A percentile compares a stretch with the other conserved stretches of the same genome.
Evolutionary conservation across 2,888 invertebrate genomes (phyloP).

Genomic region (Agrotis clavis): DNA sequence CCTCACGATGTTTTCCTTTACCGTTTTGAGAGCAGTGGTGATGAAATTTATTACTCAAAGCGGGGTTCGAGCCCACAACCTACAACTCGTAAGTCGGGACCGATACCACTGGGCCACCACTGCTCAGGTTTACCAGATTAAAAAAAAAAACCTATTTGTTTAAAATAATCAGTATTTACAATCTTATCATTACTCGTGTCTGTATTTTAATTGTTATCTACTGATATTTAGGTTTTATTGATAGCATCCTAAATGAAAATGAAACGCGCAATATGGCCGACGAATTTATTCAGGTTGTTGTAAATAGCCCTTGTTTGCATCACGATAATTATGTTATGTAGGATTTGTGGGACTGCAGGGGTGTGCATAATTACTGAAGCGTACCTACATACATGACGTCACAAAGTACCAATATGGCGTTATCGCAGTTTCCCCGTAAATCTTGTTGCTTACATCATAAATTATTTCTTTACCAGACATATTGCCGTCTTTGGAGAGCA

Average conservation of each 20-base stretch:
- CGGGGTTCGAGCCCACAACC: too few relatives aligned
- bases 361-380: background rate
- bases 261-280: too few relatives aligned
- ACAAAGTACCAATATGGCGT: too few relatives aligned
- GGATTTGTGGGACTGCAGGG: background rate
- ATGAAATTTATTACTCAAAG: background rate
- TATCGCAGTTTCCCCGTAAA: too few relatives aligned
- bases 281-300: background rate
- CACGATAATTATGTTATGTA: background rate
- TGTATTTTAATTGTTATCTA: background rate
- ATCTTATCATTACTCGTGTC: slow-evolving; percentile 6
- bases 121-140: too few relatives aligned
- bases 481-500: slow-evolving; percentile 67
- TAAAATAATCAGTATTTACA: background rate
- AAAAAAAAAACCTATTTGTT: background rate
- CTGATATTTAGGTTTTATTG: background rate
- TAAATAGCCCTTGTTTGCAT: background rate
- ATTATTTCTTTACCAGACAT: slow-evolving; percentile 64
- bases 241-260: background rate
- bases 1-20: too few relatives aligned
- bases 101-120: too few relatives aligned
- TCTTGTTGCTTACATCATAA: too few relatives aligned
- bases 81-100: too few relatives aligned
- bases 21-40: too few relatives aligned
- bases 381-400: too few relatives aligned